Evolutionary conservation across 2,888 invertebrate species (phyloP).

Genomic region (Papilio elwesi): DNA sequence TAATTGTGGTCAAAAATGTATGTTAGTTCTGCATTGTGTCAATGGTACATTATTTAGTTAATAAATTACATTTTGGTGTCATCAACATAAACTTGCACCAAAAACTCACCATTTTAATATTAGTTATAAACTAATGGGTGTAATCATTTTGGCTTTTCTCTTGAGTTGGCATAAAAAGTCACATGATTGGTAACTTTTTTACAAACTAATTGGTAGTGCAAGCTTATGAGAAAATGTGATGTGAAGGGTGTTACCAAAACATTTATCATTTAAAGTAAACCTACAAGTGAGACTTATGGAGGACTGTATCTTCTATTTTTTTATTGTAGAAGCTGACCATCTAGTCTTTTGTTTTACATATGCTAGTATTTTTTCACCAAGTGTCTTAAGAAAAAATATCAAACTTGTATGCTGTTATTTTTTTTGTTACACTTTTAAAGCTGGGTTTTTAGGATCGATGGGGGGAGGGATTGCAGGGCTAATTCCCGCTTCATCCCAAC

Average conservation of each 20-base stretch:
- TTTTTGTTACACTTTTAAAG: too few species aligned
- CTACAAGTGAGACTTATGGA: constrained; percentile 3
- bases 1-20: constrained; percentile 48
- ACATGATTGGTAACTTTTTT: too few species aligned
- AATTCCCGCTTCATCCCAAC: too few species aligned
- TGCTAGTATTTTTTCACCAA: not conserved
- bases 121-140: too few species aligned
- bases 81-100: too few species aligned
- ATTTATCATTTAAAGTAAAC: not conserved
- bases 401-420: not conserved
- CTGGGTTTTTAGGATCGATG: too few species aligned
- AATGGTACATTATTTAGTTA: constrained; percentile 5
- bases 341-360: not conserved
- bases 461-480: too few species aligned
- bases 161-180: not conserved
- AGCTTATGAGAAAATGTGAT: not conserved
- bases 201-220: too few species aligned
- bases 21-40: not conserved
- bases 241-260: not conserved
- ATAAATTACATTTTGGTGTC: not conserved
- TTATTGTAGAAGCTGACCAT: not conserved
- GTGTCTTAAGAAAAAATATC: not conserved
- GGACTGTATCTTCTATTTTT: not conserved
- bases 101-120: too few species aligned
- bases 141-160: not conserved